Conservation (phyloP, 2,113 vertebrate genomes). For the Gallinago jamesoni region DNA sequence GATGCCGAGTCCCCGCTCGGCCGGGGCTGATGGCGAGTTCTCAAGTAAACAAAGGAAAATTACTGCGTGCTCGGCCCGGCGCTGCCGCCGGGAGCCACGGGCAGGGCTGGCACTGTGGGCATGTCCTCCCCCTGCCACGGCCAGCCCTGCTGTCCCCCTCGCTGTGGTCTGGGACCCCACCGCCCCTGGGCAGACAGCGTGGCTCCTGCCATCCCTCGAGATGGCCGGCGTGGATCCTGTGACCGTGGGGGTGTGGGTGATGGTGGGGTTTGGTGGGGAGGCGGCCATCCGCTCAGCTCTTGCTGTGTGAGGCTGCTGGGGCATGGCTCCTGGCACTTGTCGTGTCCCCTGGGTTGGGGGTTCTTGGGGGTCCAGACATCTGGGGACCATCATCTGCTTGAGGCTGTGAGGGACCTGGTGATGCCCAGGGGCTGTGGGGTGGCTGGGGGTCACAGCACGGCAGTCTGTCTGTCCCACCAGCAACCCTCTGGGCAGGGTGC, state of each 20-base stretch:
- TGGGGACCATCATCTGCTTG: fast-evolving
- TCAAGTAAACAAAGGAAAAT: constrained; percentile 53
- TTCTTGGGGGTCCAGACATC: fast-evolving
- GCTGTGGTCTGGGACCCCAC: fast-evolving
- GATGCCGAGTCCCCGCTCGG: fast-evolving
- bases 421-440: fast-evolving
- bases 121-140: fast-evolving
- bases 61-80: not conserved
- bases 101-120: fast-evolving
- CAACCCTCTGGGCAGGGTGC: not conserved
- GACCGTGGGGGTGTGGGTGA: fast-evolving
- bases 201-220: not conserved
- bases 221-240: fast-evolving
- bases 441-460: not conserved
- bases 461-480: fast-evolving
- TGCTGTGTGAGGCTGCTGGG: fast-evolving
- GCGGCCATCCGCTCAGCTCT: fast-evolving
- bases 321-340: not conserved
- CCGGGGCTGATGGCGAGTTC: not conserved
- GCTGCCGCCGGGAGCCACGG: not conserved
- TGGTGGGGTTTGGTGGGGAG: not conserved
- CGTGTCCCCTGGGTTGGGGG: fast-evolving
- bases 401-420: not conserved
- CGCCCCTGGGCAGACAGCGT: fast-evolving
- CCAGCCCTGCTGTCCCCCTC: not conserved